These are phyloP conservation scores for Spea bombifrons DNA, from an alignment of 2,113 vertebrate species.

Conservation along the genomic window DNA sequence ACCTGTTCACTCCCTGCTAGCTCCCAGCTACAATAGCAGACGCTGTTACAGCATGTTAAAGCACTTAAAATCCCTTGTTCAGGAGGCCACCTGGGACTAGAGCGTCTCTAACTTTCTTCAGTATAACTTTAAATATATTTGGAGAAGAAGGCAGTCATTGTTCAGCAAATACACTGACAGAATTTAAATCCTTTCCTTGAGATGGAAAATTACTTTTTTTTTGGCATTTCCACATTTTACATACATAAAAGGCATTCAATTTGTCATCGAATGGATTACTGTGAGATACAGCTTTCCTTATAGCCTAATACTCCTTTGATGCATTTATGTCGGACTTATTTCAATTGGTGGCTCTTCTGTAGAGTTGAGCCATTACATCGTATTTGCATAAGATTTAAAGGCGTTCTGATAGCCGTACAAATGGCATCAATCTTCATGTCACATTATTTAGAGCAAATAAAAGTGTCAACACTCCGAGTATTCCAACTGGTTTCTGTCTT, in stretches of 20 bases:
- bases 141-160: not conserved
- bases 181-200: slow-evolving; percentile 50
- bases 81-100: too few species aligned
- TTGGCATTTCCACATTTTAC: slow-evolving; percentile 48
- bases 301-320: slow-evolving; percentile 30
- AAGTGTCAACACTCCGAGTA: slow-evolving; percentile 40
- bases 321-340: slow-evolving; percentile 33
- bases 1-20: too few species aligned
- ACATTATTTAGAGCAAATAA: slow-evolving; percentile 45
- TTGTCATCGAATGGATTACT: slow-evolving; percentile 45
- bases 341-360: slow-evolving; percentile 42
- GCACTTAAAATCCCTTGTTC: too few species aligned
- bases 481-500: slow-evolving; percentile 39
- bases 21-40: too few species aligned
- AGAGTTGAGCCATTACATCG: slow-evolving; percentile 39
- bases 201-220: slow-evolving; percentile 53
- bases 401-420: slow-evolving; percentile 34
- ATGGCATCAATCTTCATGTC: slow-evolving; percentile 48
- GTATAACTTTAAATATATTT: not conserved
- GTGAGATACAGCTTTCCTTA: slow-evolving; percentile 45
- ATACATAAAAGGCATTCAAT: slow-evolving; percentile 52
- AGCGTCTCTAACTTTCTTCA: not conserved
- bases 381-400: slow-evolving; percentile 46
- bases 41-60: too few species aligned
- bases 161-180: not conserved